A percentile compares a stretch with the other conserved stretches of the same genome.
phyloP scores from a whole-genome alignment of 2,797 vertebrate species.

The Threskiornis aethiopicus region DNA sequence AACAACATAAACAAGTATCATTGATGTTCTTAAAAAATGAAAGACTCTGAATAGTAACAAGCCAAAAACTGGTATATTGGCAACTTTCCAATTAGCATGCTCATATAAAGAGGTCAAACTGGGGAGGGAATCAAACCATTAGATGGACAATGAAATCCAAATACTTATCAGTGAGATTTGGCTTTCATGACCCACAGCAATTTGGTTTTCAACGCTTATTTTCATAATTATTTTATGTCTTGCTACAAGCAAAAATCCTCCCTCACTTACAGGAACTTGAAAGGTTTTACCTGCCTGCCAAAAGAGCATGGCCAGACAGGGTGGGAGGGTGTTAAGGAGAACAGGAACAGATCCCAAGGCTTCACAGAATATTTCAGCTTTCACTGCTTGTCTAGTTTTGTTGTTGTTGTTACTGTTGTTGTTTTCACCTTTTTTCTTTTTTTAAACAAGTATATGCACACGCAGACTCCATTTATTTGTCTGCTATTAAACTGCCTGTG shows the following conservation, averaged over 20 bases:
- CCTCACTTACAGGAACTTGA: not conserved
- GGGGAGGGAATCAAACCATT: not conserved
- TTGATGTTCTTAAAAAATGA: conserved; percentile 47
- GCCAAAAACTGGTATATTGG: not conserved
- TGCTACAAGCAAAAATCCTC: not conserved
- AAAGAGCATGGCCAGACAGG: not conserved
- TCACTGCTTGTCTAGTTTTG: not conserved
- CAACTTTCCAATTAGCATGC: not conserved
- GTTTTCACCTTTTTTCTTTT: not conserved
- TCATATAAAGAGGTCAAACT: not conserved
- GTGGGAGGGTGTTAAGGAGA: not conserved
- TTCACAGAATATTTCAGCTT: conserved; percentile 29
- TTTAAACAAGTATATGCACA: not conserved
- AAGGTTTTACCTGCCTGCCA: conserved; percentile 40
- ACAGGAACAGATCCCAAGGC: not conserved
- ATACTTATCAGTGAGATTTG: not conserved
- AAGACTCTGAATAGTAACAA: conserved; percentile 43
- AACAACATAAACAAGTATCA: not conserved
- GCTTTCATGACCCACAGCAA: not conserved
- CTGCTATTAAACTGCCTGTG: not conserved
- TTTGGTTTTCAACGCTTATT: conserved; percentile 5
- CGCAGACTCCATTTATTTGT: not conserved
- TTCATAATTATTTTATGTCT: not conserved
- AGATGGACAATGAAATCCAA: not conserved
- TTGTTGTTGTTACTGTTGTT: not conserved